Percentiles rank a stretch among this genome's conserved stretches.
phyloP scores from a whole-genome alignment of 2,888 invertebrate species.

The Tromatobia lineatoria region DNA sequence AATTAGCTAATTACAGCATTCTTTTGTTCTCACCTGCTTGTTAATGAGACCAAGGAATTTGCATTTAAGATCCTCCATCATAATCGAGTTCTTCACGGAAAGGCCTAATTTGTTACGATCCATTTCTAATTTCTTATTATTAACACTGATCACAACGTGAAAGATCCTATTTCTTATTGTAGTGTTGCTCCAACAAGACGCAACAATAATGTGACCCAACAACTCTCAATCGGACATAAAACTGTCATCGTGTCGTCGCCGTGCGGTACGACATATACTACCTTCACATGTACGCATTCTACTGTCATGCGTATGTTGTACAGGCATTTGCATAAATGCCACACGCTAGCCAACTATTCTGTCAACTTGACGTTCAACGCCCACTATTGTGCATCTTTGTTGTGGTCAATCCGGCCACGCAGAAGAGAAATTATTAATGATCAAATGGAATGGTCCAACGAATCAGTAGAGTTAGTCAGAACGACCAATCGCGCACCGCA shows the following conservation, averaged over 20 bases:
- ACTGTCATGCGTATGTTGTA: conserved; percentile 41
- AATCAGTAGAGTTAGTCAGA: not conserved
- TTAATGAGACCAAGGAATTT: conserved; percentile 82
- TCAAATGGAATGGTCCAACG: not conserved
- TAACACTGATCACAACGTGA: conserved; percentile 15
- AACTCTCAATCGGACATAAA: conserved; percentile 38
- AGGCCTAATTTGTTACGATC: conserved; percentile 71
- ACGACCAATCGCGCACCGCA: not conserved
- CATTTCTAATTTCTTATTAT: conserved; percentile 58
- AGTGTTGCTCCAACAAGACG: conserved; percentile 19
- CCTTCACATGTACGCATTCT: conserved; percentile 20
- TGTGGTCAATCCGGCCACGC: not conserved
- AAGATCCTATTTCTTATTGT: conserved; percentile 37
- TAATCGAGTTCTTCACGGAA: conserved; percentile 75
- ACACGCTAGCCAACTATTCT: conserved; percentile 24
- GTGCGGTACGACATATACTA: conserved; percentile 13
- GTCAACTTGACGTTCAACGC: conserved; percentile 26
- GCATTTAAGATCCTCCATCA: conserved; percentile 82
- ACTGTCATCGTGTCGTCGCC: conserved; percentile 54
- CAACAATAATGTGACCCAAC: conserved; percentile 58
- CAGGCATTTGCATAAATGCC: conserved; percentile 30
- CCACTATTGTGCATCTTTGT: conserved; percentile 4
- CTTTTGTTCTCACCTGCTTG: conserved; percentile 77
- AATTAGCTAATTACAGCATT: conserved; percentile 21
- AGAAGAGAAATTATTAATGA: not conserved